Evolutionary conservation across 2,113 vertebrate genomes (phyloP).

Genomic region (Grus americana): DNA sequence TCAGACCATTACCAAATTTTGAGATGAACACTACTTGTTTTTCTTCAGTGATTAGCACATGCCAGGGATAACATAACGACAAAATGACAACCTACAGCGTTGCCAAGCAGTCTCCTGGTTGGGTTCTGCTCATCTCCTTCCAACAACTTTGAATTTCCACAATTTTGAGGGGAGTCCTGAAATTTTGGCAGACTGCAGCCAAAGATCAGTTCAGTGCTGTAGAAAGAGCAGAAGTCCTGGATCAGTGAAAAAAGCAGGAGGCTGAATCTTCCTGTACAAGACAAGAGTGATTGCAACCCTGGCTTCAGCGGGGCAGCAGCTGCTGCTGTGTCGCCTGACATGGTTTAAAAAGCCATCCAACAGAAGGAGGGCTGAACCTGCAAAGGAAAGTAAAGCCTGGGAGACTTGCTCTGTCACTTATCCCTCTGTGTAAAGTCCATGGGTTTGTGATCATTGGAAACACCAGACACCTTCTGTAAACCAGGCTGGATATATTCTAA

Average conservation of each 20-base stretch:
- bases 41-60: neutral
- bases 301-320: neutral
- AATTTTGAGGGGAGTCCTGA: neutral
- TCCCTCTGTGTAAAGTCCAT: neutral
- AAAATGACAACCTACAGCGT: neutral
- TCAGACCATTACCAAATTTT: neutral
- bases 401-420: neutral
- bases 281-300: neutral
- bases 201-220: neutral
- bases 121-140: neutral
- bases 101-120: neutral
- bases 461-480: neutral
- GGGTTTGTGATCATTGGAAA: rapidly evolving
- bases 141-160: neutral
- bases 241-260: neutral
- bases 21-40: neutral
- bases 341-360: too few species aligned
- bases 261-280: neutral
- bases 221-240: neutral
- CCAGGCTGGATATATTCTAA: neutral
- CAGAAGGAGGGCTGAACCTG: too few species aligned
- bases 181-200: neutral
- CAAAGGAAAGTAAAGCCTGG: too few species aligned
- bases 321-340: too few species aligned
- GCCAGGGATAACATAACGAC: neutral